A percentile compares a stretch with the other conserved stretches of the same genome.
These are phyloP conservation scores for Scomber colias DNA, from an alignment of 2,113 vertebrate species.

Conservation along the genomic window DNA sequence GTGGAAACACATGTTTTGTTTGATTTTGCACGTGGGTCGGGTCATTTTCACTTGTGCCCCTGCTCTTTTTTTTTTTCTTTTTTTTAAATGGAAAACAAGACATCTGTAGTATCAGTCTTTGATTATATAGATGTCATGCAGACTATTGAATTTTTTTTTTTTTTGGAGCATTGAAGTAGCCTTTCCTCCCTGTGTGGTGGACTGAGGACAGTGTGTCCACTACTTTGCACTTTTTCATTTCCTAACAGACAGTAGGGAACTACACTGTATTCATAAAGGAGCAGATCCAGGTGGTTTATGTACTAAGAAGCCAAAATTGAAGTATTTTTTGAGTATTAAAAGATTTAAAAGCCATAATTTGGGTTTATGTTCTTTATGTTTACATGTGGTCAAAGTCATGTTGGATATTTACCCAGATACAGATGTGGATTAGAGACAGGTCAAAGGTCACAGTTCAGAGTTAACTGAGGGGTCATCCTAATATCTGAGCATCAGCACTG, in stretches of 20 bases:
- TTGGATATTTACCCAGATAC: not conserved
- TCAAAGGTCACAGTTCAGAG: conserved; percentile 25
- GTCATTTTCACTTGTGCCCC: conserved; percentile 31
- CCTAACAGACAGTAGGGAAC: conserved; percentile 73
- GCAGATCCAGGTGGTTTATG: conserved; percentile 75
- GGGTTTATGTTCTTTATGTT: conserved; percentile 37
- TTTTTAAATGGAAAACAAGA: not conserved
- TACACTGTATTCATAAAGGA: conserved; percentile 76
- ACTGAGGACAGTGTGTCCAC: conserved; percentile 62
- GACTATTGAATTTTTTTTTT: conserved; percentile 24
- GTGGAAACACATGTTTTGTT: conserved; percentile 46
- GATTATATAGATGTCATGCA: conserved; percentile 14
- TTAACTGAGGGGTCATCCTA: not conserved
- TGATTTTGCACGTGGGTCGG: conserved; percentile 69
- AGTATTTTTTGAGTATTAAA: conserved; percentile 86
- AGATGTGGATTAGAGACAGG: conserved; percentile 6
- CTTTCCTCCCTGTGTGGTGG: conserved; percentile 65
- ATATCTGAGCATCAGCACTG: not conserved
- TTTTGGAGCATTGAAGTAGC: conserved; percentile 70
- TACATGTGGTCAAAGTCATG: not conserved
- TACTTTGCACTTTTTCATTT: conserved; percentile 84
- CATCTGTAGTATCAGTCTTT: conserved; percentile 29
- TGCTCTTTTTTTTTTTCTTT: conserved; percentile 7
- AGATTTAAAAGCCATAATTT: conserved; percentile 55
- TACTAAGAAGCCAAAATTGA: conserved; percentile 76